phyloP scores from a whole-genome alignment of 2,888 invertebrate species.

The Hermaeophaga mercurialis region DNA sequence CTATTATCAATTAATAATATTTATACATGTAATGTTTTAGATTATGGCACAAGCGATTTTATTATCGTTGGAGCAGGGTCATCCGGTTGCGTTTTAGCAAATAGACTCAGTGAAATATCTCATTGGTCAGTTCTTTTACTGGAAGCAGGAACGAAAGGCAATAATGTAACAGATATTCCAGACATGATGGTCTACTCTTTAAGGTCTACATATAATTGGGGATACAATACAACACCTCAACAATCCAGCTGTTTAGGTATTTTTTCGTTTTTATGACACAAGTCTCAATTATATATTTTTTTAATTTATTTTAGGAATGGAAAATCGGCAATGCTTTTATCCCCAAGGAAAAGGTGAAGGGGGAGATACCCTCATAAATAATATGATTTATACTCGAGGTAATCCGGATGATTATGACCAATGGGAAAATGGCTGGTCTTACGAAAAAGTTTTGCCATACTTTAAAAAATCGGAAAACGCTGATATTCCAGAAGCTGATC shows the following conservation, averaged over 20 bases:
- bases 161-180: constrained; percentile 32
- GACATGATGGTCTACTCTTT: constrained; percentile 23
- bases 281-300: not conserved
- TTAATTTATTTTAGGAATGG: constrained; percentile 41
- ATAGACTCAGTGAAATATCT: constrained; percentile 9
- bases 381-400: constrained; percentile 77
- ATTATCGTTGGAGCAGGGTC: constrained; percentile 20
- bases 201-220: constrained; percentile 37
- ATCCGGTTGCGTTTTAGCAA: constrained; percentile 16
- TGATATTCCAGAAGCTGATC: constrained; percentile 2
- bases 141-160: constrained; percentile 33
- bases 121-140: constrained; percentile 32
- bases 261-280: not conserved
- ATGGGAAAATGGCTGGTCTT: constrained; percentile 76
- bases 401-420: constrained; percentile 68
- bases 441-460: constrained; percentile 70
- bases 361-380: constrained; percentile 76
- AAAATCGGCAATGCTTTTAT: constrained; percentile 48
- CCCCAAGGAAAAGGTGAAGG: constrained; percentile 76
- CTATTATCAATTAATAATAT: too few species aligned
- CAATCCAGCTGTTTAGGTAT: constrained; percentile 6
- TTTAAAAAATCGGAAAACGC: constrained; percentile 73
- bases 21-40: too few species aligned
- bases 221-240: constrained; percentile 37
- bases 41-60: constrained; percentile 5